Evolutionary conservation across 1,140 invertebrate genomes (phyloP), one percentile per base, ranked within the genome.

Genomic region (Bombus pascuorum): DNA sequence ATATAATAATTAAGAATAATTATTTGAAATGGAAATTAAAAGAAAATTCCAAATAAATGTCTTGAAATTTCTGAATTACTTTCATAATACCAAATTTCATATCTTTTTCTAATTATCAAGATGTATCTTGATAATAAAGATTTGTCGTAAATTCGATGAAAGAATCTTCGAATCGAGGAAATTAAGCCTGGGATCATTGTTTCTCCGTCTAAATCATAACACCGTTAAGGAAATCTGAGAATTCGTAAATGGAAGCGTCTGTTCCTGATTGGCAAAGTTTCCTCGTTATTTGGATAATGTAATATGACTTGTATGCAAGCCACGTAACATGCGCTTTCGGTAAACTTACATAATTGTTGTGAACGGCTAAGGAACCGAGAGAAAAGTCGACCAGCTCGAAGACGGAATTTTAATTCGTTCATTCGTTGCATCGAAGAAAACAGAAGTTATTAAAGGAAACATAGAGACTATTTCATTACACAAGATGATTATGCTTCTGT

Each of bases 201-300:
- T 70, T 70, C 37, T 10, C 37, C 28, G 18, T 25, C 12, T n/a
- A 13, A n/a, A n/a, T 62, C 12, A 28, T 47, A n/a, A n/a, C 15
- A 42, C 13, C 25, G 25, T 3, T 0, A 12, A 25, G 34, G 12
- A 25, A 59, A 59, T 18, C 34, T 15, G 34, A 77, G 65, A 57
- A 87, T 87, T 89, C 39, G 73, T 81, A 84, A 87, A 74, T 87
- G 65, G 68, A n/a, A 82, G 74, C 65, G 47, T 28, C 39, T 44
- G 59, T 34, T 53, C 47, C 42, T 28, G 22, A 47, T 6, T 34
- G 65, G 57, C 4, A 87, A 90, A 90, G 75, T 89, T 90, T 85
- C 70, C 77, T 90, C 81, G 75, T 90, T 90, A 90, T 72, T 80
- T 59, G 71, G 37, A 85, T 89, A 89, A 87, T 85, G 72, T 70